Base-by-base conservation (phyloP, 2,797 vertebrate genomes). In the Peromyscus attwateri region DNA sequence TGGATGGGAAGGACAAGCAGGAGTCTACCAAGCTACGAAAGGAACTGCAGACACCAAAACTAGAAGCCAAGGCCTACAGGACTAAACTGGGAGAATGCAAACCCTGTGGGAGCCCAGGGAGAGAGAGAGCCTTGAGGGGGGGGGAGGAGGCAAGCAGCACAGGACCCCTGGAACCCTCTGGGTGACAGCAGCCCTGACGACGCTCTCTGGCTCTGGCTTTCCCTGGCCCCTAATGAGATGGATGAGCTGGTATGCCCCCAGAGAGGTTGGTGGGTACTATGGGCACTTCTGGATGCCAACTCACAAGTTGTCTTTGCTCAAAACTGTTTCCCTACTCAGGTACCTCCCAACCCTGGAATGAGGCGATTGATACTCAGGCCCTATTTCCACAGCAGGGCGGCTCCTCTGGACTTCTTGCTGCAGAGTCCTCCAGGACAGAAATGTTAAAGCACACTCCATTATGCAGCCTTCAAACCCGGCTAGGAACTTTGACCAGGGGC, bases 401-500 rank as follows among this genome's bases (percentile, higher is more conserved):
- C 60, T 81, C 57, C 57, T 93, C 60, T 23, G 2, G 21, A 52
- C 21, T 92, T 60, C 27, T 17, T 31, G 68, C 19, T 73, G 43
- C 37, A 70, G 55, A 19, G 64, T 87, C 55, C 95, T 0, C 0
- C 5, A 96, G 90, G 98, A 94, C 73, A 95, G 1, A 0, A 9
- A 60, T 94, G 97, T 97, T 91, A 96, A 98, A 97, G 90, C 97
- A 96, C 73, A 89, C 79, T 98, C 95, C 92, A 95, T 94, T 97
- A 97, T 92, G 95, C 12, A 97, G 94, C 66, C 93, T 97, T 97
- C 98, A 97, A 97, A 98, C 97, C 88, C 97, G 87, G 91, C 66
- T 95, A 97, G 83, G 97, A 93, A 92, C 73, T 95, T 95, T 91
- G 97, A 96, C 68, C 93, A 89, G 62, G 76, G 91, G 7, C 81